Base-by-base conservation (phyloP, 2,888 invertebrate genomes). In the Yponomeuta evonymella region DNA sequence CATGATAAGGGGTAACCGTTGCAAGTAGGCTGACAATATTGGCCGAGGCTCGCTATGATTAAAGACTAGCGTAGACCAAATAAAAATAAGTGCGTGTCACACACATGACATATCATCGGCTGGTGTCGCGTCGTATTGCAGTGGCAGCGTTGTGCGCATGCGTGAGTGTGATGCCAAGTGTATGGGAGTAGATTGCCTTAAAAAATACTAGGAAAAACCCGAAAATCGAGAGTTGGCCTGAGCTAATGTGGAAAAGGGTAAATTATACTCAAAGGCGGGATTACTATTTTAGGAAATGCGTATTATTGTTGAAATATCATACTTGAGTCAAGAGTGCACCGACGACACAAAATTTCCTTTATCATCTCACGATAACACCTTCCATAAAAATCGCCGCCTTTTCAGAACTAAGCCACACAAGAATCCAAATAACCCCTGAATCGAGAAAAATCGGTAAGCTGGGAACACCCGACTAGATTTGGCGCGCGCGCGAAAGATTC, bases 401-500 rank as follows among this genome's bases (percentile, higher is more conserved):
- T 43, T 8, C 43, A 3, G 9, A 43, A 43, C 43, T 12, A 12
- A 58, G 15, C 1, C 51, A 58, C 12, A 58, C 15, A 58, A 3
- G 4, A 69, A 48, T 8, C 67, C 23, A 11, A 67, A 30, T 29
- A 58, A 58, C 58, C 30, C 51, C 30, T 11, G 30, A 30, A 69
- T 58, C 30, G 30, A 23, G 67, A 33, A 23, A 15, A 43, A 67
- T 33, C 30, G 12, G 30, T 30, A 58, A 51, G 6, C 48, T 72
- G 68, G 67, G 79, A 83, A 84, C 81, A 80, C 80, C 15, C 9
- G 15, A 72, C 73, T 75, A 78, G 79, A 81, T 83, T 89, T 88
- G 85, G 89, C 90, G 90, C 90, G 90, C 90, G 90, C 90, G 90
- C 90, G 89, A 88, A 87, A 80, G 82, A 80, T 76, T 79, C 79